phyloP scores from a whole-genome alignment of 2,888 invertebrate genomes.

The Merodon equestris region DNA sequence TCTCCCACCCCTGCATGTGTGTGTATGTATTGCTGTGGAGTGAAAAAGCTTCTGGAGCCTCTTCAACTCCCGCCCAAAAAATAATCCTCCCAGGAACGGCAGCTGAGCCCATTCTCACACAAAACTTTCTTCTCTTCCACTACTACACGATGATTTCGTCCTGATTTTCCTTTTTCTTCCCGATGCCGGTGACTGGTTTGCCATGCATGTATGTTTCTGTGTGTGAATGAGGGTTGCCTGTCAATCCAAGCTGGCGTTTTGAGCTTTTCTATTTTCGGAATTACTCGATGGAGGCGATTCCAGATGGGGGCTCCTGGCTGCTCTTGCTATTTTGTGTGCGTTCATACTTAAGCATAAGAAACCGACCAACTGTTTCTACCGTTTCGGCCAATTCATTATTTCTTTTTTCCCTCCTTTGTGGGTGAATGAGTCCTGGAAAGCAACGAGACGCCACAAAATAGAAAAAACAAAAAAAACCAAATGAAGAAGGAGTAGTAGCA shows the following conservation, averaged over 20 bases:
- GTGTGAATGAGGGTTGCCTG: constrained; percentile 65
- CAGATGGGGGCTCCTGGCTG: constrained; percentile 60
- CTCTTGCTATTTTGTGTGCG: constrained; percentile 10
- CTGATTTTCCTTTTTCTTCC: no score
- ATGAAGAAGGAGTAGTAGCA: constrained; percentile 47
- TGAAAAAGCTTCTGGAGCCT: constrained; percentile 49
- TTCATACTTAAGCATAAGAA: constrained; percentile 50
- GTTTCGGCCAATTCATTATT: constrained; percentile 68
- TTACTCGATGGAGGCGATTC: constrained; percentile 66
- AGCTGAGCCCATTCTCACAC: constrained; percentile 64
- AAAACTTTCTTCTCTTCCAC: not conserved
- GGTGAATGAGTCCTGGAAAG: no score
- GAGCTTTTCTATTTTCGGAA: constrained; percentile 68
- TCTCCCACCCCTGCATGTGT: not conserved
- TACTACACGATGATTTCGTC: no score
- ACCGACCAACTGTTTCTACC: constrained; percentile 42
- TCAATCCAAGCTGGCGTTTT: constrained; percentile 67
- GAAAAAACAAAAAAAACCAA: no score
- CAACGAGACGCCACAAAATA: no score
- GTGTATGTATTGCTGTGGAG: not conserved
- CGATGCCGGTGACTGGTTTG: not conserved
- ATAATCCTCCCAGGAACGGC: constrained; percentile 60
- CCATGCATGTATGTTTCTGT: constrained; percentile 2
- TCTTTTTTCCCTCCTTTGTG: constrained; percentile 37
- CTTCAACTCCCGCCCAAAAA: constrained; percentile 56